Evolutionary conservation across 2,113 vertebrate genomes (phyloP).

Genomic region (Ailuropoda melanoleuca): DNA sequence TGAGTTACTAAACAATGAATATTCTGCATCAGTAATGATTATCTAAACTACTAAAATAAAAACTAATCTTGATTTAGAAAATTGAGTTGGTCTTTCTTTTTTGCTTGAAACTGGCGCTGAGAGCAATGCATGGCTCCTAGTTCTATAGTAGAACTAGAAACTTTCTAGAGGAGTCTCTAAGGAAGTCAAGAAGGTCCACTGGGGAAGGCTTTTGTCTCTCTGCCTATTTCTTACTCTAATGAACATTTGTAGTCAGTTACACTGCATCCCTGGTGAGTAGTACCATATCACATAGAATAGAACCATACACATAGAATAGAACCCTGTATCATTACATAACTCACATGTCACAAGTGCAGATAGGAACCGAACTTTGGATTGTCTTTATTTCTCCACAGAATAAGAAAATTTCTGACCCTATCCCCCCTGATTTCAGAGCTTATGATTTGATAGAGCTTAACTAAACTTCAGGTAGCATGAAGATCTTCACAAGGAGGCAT

Average conservation of each 20-base stretch:
- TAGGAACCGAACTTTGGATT: background rate
- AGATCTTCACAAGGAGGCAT: background rate
- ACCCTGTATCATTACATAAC: background rate
- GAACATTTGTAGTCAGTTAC: background rate
- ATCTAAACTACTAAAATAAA: background rate
- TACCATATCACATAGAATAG: background rate
- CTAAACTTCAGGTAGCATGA: background rate
- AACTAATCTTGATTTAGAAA: slow-evolving; percentile 1
- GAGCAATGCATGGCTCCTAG: background rate
- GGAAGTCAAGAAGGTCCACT: background rate
- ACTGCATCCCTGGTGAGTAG: background rate
- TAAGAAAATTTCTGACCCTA: background rate
- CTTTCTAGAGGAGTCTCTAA: background rate
- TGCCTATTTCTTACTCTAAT: background rate
- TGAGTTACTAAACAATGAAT: background rate
- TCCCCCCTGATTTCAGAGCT: background rate
- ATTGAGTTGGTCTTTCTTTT: background rate
- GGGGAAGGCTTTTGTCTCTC: background rate
- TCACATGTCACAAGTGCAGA: background rate
- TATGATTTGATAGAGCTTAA: background rate
- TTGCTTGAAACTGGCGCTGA: background rate
- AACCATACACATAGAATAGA: background rate
- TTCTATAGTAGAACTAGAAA: background rate
- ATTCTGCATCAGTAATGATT: background rate
- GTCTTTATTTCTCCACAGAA: background rate